These are phyloP conservation scores for Hirtodrosophila duncani DNA, from an alignment of 2,888 invertebrate species.

Conservation along the genomic window DNA sequence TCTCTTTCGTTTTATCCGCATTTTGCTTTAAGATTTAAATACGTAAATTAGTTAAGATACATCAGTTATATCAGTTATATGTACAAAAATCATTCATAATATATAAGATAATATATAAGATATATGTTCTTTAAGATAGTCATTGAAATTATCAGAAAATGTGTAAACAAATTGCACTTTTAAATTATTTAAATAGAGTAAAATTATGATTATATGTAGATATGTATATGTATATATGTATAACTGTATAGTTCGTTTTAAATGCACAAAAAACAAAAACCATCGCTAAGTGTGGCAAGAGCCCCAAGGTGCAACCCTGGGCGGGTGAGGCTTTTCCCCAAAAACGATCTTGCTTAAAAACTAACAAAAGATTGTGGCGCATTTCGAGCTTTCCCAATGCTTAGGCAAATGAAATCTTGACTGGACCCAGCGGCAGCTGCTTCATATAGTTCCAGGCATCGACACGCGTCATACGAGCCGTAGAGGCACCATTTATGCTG, in stretches of 20 bases:
- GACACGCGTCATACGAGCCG: constrained; percentile 91
- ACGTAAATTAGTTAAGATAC: constrained; percentile 62
- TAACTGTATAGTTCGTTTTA: constrained; percentile 42
- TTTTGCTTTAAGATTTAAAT: constrained; percentile 47
- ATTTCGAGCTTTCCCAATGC: constrained; percentile 36
- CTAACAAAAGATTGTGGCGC: constrained; percentile 65
- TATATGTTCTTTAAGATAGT: background rate
- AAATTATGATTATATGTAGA: constrained; percentile 21
- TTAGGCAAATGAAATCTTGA: constrained; percentile 79
- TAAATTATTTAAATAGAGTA: constrained; percentile 36
- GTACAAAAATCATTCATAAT: constrained; percentile 33
- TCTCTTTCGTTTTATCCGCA: constrained; percentile 9
- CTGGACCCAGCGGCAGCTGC: constrained; percentile 90
- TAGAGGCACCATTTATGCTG: constrained; percentile 88
- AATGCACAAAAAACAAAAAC: constrained; percentile 58
- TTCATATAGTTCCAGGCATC: constrained; percentile 97
- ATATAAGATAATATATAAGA: constrained; percentile 4
- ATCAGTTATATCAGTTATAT: constrained; percentile 46
- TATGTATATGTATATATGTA: constrained; percentile 25
- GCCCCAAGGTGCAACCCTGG: constrained; percentile 28
- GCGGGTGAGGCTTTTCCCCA: constrained; percentile 10
- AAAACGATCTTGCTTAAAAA: constrained; percentile 32
- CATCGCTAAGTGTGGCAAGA: constrained; percentile 31
- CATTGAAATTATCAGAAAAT: constrained; percentile 21
- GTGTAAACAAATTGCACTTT: constrained; percentile 43